Base-by-base conservation (phyloP, 2,888 invertebrate genomes). In the Salticus scenicus region DNA sequence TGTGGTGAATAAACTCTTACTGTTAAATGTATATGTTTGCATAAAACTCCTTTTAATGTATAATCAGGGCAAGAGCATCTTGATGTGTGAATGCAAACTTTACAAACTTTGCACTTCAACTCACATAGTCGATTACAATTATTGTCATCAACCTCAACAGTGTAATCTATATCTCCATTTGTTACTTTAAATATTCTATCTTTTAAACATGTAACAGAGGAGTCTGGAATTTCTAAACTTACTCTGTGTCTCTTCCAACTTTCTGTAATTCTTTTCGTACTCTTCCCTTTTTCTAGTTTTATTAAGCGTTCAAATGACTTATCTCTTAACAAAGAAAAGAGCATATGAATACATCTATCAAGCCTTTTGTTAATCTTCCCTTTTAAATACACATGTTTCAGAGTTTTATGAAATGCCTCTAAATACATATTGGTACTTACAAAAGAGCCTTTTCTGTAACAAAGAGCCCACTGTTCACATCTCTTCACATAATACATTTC, bases 351-450 rank as follows among this genome's bases (percentile, higher is more conserved):
- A 12, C 37, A 37, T 79, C 79, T 12, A 71, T 8, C 8, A 42
- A 37, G 31, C 64, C 42, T n/a, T n/a, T n/a, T n/a, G 8, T 51
- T 42, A 24, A 41, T 64, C 17, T 42, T 66, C 10, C 66, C 72
- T 24, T 79, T 28, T n/a, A 79, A 27, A 33, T 79, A 79, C 0
- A 66, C n/a, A n/a, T 72, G 79, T 10, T 72, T 72, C 0, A 79
- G 17, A 8, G 30, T 30, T 20, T 42, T 42, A 66, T 75, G 80
- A 12, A 84, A 64, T 0, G 78, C 64, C 31, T 87, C 84, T 20
- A 84, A 37, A 76, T 51, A 57, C 71, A 80, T 73, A 30, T 87
- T 84, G 1, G 71, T 87, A 14, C 73, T 67, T n/a, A 84, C 76
- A 0, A 76, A 75, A 12, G 63, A 41, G 7, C 47, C 51, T 20